These are phyloP conservation scores for Aramus guarauna DNA, from an alignment of 2,113 vertebrate species.

Conservation along the genomic window DNA sequence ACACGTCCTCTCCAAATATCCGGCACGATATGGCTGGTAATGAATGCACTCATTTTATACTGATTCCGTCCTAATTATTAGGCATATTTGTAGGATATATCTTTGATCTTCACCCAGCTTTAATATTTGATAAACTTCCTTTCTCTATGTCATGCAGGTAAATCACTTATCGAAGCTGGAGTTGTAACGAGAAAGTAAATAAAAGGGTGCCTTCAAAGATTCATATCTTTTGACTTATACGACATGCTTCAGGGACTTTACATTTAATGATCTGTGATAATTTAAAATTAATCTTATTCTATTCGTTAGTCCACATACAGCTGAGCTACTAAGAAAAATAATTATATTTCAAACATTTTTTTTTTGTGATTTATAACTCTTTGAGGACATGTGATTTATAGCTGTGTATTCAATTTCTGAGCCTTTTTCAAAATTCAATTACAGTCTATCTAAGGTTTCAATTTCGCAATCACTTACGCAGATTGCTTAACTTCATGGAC, in stretches of 20 bases:
- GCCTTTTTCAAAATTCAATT: constrained; percentile 55
- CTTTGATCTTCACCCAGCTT: constrained; percentile 48
- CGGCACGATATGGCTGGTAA: constrained; percentile 38
- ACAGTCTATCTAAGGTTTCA: constrained; percentile 29
- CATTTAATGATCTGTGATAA: constrained; percentile 2
- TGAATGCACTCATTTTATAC: constrained; percentile 58
- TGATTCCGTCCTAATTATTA: constrained; percentile 60
- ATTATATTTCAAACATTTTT: not conserved
- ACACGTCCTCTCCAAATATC: constrained; percentile 16
- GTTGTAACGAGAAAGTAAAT: constrained; percentile 50
- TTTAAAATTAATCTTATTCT: constrained; percentile 14
- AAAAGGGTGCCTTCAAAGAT: not conserved
- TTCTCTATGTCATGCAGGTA: not conserved
- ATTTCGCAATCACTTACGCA: constrained; percentile 28
- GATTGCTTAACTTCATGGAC: constrained; percentile 40
- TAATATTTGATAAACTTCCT: constrained; percentile 53
- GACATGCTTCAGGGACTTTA: not conserved
- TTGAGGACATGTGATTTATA: not conserved
- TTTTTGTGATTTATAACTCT: not conserved
- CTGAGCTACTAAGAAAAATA: not conserved
- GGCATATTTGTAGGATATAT: constrained; percentile 8
- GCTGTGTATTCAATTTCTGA: constrained; percentile 22
- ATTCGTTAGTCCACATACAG: not conserved
- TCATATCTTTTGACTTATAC: not conserved
- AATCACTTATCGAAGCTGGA: not conserved